Conservation (phyloP, 1,140 invertebrate species). For the Drosophila willistoni region DNA sequence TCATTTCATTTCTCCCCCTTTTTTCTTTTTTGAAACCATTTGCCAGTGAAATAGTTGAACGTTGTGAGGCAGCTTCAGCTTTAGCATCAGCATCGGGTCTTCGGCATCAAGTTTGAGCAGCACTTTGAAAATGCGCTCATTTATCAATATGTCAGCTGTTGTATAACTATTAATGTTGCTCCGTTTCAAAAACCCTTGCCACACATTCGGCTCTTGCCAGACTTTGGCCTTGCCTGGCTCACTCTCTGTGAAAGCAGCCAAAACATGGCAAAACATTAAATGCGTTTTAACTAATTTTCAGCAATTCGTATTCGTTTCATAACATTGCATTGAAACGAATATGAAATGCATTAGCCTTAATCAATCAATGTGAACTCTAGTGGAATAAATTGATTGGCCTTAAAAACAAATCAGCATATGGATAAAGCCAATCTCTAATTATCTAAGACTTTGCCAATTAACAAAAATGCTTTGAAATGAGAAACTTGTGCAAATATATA, state of each 20-base stretch:
- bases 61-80: conserved; percentile 17
- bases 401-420: not conserved
- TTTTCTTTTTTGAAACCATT: conserved; percentile 45
- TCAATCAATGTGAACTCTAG: not conserved
- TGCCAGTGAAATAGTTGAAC: conserved; percentile 70
- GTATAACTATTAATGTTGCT: conserved; percentile 77
- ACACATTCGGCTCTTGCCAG: not conserved
- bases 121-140: conserved; percentile 71
- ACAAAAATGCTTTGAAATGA: not conserved
- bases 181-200: conserved; percentile 12
- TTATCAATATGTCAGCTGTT: conserved; percentile 81
- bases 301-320: conserved; percentile 74
- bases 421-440: not conserved
- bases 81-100: not conserved
- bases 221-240: too few relatives aligned
- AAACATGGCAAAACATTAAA: conserved; percentile 72
- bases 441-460: not conserved
- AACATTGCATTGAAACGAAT: conserved; percentile 60
- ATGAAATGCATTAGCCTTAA: conserved; percentile 74
- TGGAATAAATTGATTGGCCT: not conserved
- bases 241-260: not conserved
- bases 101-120: conserved; percentile 26
- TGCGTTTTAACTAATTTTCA: conserved; percentile 76
- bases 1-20: conserved; percentile 25
- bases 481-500: not conserved